Evolutionary conservation across 2,888 invertebrate genomes (phyloP).

Genomic region (Stenurella melanura): DNA sequence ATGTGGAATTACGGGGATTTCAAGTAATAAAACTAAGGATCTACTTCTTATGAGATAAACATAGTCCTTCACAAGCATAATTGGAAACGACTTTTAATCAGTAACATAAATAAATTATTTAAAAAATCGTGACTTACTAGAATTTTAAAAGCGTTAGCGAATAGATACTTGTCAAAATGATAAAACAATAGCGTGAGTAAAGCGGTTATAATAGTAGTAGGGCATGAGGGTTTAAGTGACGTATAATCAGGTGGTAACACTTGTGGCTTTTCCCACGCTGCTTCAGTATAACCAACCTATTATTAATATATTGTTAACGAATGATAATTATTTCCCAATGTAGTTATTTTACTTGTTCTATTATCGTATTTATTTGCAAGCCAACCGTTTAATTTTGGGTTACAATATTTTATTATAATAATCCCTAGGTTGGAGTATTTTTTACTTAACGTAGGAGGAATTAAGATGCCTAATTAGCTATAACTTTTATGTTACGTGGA

Average conservation of each 20-base stretch:
- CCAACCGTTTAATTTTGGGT: slow-evolving; percentile 41
- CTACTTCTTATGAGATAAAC: background rate
- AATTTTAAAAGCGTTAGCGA: slow-evolving; percentile 39
- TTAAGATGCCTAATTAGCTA: background rate
- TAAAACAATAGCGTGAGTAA: slow-evolving; percentile 64
- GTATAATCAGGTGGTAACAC: slow-evolving; percentile 74
- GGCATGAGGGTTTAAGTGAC: slow-evolving; percentile 70
- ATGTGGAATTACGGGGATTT: too few relatives aligned
- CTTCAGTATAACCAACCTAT: slow-evolving; percentile 70
- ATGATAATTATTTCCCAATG: slow-evolving; percentile 69
- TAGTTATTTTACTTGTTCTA: slow-evolving; percentile 59
- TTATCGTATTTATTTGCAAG: slow-evolving; percentile 53
- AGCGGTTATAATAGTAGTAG: slow-evolving; percentile 67
- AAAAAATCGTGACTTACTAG: slow-evolving; percentile 31
- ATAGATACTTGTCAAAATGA: slow-evolving; percentile 56
- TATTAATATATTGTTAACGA: slow-evolving; percentile 72
- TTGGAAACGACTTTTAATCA: slow-evolving; percentile 12
- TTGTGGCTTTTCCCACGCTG: slow-evolving; percentile 73
- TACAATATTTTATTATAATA: slow-evolving; percentile 33
- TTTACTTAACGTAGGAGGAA: slow-evolving; percentile 14
- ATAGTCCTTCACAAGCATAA: background rate
- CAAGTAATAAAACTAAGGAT: too few relatives aligned
- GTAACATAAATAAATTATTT: slow-evolving; percentile 17
- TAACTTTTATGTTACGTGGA: slow-evolving; percentile 5
- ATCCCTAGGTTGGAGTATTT: slow-evolving; percentile 11